Evolutionary conservation across 2,797 vertebrate genomes (phyloP), one percentile per base, ranked within the genome.

Genomic region (Tokudaia tokunoshimensis): DNA sequence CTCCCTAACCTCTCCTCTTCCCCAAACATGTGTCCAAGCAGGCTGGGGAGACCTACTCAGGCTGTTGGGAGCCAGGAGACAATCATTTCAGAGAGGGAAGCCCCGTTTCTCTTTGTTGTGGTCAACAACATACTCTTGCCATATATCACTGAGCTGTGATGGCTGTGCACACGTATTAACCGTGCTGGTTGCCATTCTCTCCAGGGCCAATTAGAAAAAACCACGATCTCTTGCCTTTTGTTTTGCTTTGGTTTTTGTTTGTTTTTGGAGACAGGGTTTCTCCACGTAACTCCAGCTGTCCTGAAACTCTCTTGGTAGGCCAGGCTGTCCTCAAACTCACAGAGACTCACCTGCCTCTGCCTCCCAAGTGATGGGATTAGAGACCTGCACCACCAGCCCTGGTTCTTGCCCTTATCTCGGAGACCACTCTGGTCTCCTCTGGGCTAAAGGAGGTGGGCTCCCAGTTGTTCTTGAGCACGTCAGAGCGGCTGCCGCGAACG

Each of bases 101-200:
- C 31, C 61, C 70, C n/a, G 44, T 96, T 94, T n/a, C n/a, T 91
- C 90, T 83, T 75, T 47, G 85, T 47, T 17, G 26, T 65, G 57
- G 37, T 31, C 81, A 81, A 84, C 22, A 85, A 85, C 24, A 19
- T 24, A 80, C 24, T 91, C 47, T 61, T 92, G 79, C 61, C 89
- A 76, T 6, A 76, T 6, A 1, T 65, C 75, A 87, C 24, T 92
- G 5, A 72, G 75, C 78, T 88, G 24, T 79, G 31, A 89, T 24
- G 15, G 6, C 10, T 19, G 14, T 34, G 4, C 90, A 70, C 78
- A 79, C 81, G 86, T 86, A 61, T 29, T 82, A 52, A 89, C 85
- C 44, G 20, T 37, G 10, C 15, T 76, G n/a, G 61, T 31, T 44
- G 10, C 44, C 47, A 44, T 85, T 90, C 78, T 59, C 37, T 44